Percentiles rank a stretch among this genome's conserved stretches.
Conservation (phyloP, 2,113 vertebrate genomes). For the Limnothrissa miodon region DNA sequence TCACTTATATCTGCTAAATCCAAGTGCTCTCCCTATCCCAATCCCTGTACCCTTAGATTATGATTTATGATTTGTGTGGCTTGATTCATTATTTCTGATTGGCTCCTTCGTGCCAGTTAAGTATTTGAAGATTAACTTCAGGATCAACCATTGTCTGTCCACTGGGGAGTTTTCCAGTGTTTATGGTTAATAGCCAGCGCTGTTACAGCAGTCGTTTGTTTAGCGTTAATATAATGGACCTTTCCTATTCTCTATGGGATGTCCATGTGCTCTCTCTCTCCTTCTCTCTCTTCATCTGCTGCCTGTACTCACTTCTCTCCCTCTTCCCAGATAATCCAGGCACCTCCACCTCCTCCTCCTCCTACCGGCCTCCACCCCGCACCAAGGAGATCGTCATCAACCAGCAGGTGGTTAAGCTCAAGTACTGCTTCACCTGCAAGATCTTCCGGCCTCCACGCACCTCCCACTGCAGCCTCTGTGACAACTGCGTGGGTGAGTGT, state of each 20-base stretch:
- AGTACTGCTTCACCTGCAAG: constrained; percentile 97
- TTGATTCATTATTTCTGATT: too few relatives aligned
- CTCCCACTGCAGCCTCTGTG: constrained; percentile 94
- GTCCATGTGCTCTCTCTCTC: not conserved
- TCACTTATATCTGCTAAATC: too few relatives aligned
- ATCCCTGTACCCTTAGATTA: too few relatives aligned
- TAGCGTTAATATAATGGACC: not conserved
- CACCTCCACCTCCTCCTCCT: constrained; percentile 61
- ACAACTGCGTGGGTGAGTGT: constrained; percentile 92
- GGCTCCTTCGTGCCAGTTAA: too few relatives aligned
- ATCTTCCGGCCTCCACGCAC: constrained; percentile 93
- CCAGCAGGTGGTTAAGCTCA: constrained; percentile 89
- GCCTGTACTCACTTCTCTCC: not conserved
- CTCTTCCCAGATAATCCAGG: constrained; percentile 77
- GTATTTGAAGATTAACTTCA: too few relatives aligned
- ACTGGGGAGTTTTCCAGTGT: not conserved
- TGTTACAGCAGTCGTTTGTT: not conserved
- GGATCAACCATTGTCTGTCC: too few relatives aligned
- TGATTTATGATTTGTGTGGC: too few relatives aligned
- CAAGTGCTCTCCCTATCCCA: too few relatives aligned
- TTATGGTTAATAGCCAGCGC: not conserved
- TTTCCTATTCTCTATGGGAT: not conserved
- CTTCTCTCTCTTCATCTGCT: not conserved
- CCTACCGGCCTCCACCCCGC: constrained; percentile 84
- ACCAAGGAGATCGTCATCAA: constrained; percentile 92